These are phyloP conservation scores for Aulostomus chinensis DNA, from an alignment of 2,797 vertebrate species.

Conservation along the genomic window DNA sequence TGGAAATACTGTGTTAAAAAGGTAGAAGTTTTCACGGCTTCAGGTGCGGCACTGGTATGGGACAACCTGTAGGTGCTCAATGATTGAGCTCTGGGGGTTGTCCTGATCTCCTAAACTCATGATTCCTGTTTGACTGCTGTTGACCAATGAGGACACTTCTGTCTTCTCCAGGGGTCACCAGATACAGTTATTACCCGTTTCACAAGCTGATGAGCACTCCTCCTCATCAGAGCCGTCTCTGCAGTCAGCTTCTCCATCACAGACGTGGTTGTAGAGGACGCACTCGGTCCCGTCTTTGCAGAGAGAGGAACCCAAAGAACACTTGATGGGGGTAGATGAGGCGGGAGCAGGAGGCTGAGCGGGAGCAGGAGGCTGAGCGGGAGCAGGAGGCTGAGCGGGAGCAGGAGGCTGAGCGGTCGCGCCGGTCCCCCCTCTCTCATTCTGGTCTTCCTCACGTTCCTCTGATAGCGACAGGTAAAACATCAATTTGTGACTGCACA, in stretches of 20 bases:
- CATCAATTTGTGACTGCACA: background rate
- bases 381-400: too few species aligned
- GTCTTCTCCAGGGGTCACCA: too few species aligned
- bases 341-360: background rate
- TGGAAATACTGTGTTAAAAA: too few species aligned
- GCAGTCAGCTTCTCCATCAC: constrained; percentile 87
- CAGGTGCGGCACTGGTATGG: too few species aligned
- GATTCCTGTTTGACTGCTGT: too few species aligned
- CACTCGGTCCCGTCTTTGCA: constrained; percentile 81
- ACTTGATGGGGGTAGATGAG: constrained; percentile 51
- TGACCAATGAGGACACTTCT: too few species aligned
- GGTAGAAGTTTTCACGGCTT: too few species aligned
- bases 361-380: too few species aligned
- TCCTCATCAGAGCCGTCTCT: constrained; percentile 88
- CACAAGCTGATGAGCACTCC: constrained; percentile 69
- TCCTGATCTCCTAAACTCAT: too few species aligned
- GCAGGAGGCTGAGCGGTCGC: constrained; percentile 7
- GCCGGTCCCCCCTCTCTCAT: background rate
- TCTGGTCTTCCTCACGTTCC: background rate
- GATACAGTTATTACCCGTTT: constrained; percentile 66
- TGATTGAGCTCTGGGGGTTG: too few species aligned
- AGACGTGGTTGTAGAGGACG: constrained; percentile 78
- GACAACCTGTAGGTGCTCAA: too few species aligned
- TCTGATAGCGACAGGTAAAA: constrained; percentile 19
- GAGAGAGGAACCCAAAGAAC: constrained; percentile 53